Evolutionary conservation across 2,797 vertebrate genomes (phyloP), one percentile per base, ranked within the genome.

Genomic region (Schizopygopsis pylzovi): DNA sequence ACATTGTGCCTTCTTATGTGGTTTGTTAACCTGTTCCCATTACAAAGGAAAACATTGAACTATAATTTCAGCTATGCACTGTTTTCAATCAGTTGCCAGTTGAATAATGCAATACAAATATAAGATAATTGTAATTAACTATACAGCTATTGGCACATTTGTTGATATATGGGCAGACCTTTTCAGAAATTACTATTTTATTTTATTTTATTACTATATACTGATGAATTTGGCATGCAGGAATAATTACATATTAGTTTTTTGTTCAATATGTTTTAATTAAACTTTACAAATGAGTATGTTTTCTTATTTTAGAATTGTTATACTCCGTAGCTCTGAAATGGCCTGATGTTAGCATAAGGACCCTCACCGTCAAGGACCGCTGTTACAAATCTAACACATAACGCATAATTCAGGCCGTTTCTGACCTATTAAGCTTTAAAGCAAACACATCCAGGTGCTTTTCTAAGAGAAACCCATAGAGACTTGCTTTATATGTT

Each of bases 371-470:
- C 22, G 54, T 71, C 33, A 13, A 11, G 20, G 37, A 61, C 68
- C 52, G n/a, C 81, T 72, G 52, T 41, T 61, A 20, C n/a, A 59
- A 72, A 82, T 82, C 52, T 16, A 67, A 70, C 28, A 16, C 12
- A 68, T 81, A 20, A 83, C 39, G 3, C 13, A 83, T 22, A 76
- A 37, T 83, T 83, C 54, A 49, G 39, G 12, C 12, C 25, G 59
- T 84, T 84, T 37, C 45, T 84, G 82, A 25, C 15, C 59, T 77
- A 61, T 41, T 54, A 18, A 76, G 61, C 45, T 65, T 84, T 67
- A 63, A 84, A 45, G 15, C 65, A 81, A 70, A 81, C 47, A 81
- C 37, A 56, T 56, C 20, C 79, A 81, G 37, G 65, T 67, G 59
- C 43, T 80, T 80, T 80, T 80, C 3, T 67, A 67, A 80, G 56